Evolutionary conservation across 2,797 vertebrate genomes (phyloP).

Genomic region (Euthynnus affinis): DNA sequence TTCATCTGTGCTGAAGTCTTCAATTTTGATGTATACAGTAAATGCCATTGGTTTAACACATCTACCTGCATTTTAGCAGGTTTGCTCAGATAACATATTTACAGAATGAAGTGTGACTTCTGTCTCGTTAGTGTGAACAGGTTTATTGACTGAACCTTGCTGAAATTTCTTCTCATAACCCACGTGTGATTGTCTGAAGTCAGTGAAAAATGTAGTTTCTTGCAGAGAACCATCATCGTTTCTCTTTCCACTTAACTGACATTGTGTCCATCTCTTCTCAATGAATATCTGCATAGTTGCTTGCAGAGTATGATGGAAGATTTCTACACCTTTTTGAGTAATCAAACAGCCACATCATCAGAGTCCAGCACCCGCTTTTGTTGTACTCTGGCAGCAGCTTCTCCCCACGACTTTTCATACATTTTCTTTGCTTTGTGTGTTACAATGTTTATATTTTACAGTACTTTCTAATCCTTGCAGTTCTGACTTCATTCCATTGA

Average conservation of each 20-base stretch:
- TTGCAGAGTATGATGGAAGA: conserved; percentile 19
- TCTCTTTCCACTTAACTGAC: conserved; percentile 16
- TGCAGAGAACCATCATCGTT: conserved; percentile 10
- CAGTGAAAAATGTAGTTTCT: conserved; percentile 1
- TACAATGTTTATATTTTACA: background rate
- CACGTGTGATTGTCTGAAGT: background rate
- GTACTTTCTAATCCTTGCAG: background rate
- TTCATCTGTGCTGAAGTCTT: conserved; percentile 1
- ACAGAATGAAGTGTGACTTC: conserved; percentile 1
- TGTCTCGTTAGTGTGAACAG: background rate
- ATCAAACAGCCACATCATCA: conserved; percentile 21
- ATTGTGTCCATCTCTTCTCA: conserved; percentile 26
- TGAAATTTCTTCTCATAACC: conserved; percentile 7
- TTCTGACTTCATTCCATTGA: conserved; percentile 1
- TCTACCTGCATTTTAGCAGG: background rate
- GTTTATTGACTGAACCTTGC: conserved; percentile 22
- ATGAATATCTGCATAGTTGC: conserved; percentile 34
- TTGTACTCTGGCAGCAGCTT: background rate
- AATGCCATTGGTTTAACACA: conserved; percentile 1
- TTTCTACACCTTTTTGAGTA: conserved; percentile 11
- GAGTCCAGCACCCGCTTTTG: background rate
- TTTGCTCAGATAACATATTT: conserved; percentile 20
- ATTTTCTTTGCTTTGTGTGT: background rate
- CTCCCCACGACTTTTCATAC: background rate
- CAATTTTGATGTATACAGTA: background rate